phyloP scores from a whole-genome alignment of 2,888 invertebrate genomes.

The Tortrix viridana region DNA sequence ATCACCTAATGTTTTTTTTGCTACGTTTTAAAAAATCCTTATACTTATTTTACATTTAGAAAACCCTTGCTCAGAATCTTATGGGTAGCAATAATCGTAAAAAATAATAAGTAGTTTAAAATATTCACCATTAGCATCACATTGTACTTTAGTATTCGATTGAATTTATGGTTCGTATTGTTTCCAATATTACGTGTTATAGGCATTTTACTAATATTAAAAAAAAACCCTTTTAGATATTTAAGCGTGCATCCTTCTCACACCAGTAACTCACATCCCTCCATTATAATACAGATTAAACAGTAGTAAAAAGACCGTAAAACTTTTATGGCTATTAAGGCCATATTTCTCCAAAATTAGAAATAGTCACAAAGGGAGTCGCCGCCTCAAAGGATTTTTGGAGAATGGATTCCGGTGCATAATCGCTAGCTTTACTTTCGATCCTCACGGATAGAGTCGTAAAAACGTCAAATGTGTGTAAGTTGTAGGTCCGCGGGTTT shows the following conservation, averaged over 20 bases:
- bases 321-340: conserved; percentile 72
- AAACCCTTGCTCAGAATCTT: conserved; percentile 4
- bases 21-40: background rate
- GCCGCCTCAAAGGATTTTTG: conserved; percentile 63
- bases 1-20: conserved; percentile 37
- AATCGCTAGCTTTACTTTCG: conserved; percentile 62
- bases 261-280: conserved; percentile 62
- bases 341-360: conserved; percentile 73
- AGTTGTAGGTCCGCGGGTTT: conserved; percentile 50
- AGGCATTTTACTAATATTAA: conserved; percentile 21
- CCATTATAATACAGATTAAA: conserved; percentile 76
- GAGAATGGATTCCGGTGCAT: conserved; percentile 64
- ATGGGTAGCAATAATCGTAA: conserved; percentile 20
- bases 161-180: conserved; percentile 23
- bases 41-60: conserved; percentile 1
- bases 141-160: conserved; percentile 16
- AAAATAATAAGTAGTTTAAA: conserved; percentile 18
- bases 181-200: conserved; percentile 16
- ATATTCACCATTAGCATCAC: conserved; percentile 23
- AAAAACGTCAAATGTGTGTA: conserved; percentile 64
- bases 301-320: conserved; percentile 78
- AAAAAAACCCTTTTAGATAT: conserved; percentile 24
- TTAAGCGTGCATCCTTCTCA: conserved; percentile 41
- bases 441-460: conserved; percentile 72
- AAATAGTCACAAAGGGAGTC: conserved; percentile 68